Percentiles rank a stretch among this genome's conserved stretches.
Conservation (phyloP, 2,888 invertebrate species). For the Clepsis dumicolana region DNA sequence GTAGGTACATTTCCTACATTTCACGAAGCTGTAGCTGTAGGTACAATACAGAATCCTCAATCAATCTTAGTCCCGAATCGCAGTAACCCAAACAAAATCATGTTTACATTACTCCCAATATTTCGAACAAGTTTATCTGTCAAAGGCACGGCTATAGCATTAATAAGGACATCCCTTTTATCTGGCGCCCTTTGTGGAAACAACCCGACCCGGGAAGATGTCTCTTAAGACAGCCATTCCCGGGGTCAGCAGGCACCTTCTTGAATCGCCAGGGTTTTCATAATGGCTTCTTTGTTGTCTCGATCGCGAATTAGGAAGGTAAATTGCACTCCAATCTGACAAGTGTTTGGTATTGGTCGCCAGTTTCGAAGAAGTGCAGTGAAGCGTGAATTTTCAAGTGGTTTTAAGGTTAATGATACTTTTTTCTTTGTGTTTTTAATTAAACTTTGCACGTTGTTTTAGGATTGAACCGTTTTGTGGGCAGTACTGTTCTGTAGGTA, state of each 20-base stretch:
- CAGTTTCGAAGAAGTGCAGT: conserved; percentile 14
- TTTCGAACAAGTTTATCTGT: conserved; percentile 41
- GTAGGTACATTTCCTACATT: no score
- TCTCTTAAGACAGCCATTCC: conserved; percentile 19
- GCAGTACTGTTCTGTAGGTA: neutral
- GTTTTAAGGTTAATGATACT: conserved; percentile 14
- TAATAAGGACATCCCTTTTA: conserved; percentile 43
- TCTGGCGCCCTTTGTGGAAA: conserved; percentile 36
- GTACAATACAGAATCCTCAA: conserved; percentile 11
- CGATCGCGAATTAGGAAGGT: conserved; percentile 48
- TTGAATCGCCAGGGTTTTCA: conserved; percentile 39
- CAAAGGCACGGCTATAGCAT: conserved; percentile 34
- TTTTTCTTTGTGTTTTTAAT: conserved; percentile 12
- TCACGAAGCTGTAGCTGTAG: neutral
- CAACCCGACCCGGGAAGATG: conserved; percentile 24
- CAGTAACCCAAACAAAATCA: conserved; percentile 25
- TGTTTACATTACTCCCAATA: conserved; percentile 40
- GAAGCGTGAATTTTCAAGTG: conserved; percentile 9
- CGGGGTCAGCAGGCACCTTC: conserved; percentile 33
- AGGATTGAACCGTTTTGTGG: conserved; percentile 16
- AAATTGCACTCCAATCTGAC: conserved; percentile 15
- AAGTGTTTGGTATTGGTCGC: conserved; percentile 16
- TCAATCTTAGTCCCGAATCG: conserved; percentile 15
- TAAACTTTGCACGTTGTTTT: conserved; percentile 12
- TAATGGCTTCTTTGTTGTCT: conserved; percentile 53